Evolutionary conservation across 2,797 vertebrate species (phyloP), one percentile per base, ranked within the genome.

Genomic region (Onychomys arenicola): DNA sequence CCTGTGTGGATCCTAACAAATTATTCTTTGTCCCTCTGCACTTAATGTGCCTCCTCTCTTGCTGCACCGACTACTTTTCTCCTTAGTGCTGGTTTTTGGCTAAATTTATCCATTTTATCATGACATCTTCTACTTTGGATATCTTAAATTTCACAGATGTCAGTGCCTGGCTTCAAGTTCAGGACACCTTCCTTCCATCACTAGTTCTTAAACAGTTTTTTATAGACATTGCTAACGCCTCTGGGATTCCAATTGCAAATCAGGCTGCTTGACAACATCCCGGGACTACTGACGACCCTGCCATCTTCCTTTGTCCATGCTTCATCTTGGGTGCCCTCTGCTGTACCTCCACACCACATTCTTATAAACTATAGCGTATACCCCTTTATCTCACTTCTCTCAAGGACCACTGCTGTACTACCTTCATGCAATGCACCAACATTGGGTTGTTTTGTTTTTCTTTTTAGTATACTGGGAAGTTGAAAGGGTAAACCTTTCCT

Each of bases 401-500:
- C 27, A 85, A 37, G 32, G 40, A 84, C 80, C n/a, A 75, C 34
- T 96, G 67, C 34, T 43, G 7, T 13, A 76, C 8, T 85, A 32
- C 57, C 46, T 71, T 92, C 88, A 88, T 6, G 49, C 13, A 93
- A 8, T n/a, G 8, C 91, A 40, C 78, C n/a, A 94, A 96, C 89
- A 95, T 3, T 77, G 32, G 55, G 87, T 11, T 37, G 2, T 69
- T 95, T 84, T 23, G 21, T 4, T n/a, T 71, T 73, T n/a, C 2
- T 88, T 85, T 88, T 84, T 94, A 65, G 16, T 81, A 81, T 96
- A 91, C 16, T 73, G 84, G 40, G 55, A 90, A 93, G 59, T 2
- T 93, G 65, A 83, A 91, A 93, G 43, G 65, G 14, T 89, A 89
- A 93, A 83, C 63, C 49, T 89, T 57, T 95, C 73, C 78, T 61